Conservation (phyloP, 2,888 invertebrate species). For the Scaptomyza flava region DNA sequence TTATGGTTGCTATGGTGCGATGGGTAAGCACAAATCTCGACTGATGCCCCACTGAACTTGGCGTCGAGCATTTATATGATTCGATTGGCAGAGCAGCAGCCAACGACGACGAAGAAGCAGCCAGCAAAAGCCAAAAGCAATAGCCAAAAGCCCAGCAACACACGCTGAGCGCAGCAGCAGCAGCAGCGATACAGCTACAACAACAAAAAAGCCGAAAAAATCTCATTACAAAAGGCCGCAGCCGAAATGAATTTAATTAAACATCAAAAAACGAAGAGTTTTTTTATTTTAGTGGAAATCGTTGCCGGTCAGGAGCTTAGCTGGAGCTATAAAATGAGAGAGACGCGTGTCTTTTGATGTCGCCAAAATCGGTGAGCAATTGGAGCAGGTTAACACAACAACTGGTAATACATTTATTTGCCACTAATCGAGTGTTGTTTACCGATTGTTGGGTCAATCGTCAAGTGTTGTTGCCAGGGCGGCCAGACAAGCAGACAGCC, state of each 20-base stretch:
- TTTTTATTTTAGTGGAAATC: background rate
- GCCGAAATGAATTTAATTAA: slow-evolving; percentile 78
- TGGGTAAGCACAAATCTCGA: slow-evolving; percentile 70
- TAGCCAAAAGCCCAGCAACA: slow-evolving; percentile 29
- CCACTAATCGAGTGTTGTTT: slow-evolving; percentile 47
- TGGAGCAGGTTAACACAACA: slow-evolving; percentile 47
- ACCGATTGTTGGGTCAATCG: slow-evolving; percentile 18
- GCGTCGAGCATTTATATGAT: slow-evolving; percentile 75
- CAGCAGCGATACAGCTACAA: slow-evolving; percentile 26
- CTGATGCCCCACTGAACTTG: slow-evolving; percentile 67
- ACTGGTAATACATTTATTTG: slow-evolving; percentile 50
- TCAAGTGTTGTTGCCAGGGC: slow-evolving; percentile 24
- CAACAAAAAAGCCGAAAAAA: slow-evolving; percentile 58
- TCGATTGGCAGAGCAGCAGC: slow-evolving; percentile 46
- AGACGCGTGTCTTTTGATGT: slow-evolving; percentile 54
- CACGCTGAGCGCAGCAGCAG: slow-evolving; percentile 42
- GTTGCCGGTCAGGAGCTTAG: slow-evolving; percentile 32
- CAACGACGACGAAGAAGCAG: slow-evolving; percentile 31
- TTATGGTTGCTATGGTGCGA: slow-evolving; percentile 36
- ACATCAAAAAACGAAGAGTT: slow-evolving; percentile 63
- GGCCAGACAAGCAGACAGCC: slow-evolving; percentile 23
- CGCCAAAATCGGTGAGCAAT: slow-evolving; percentile 53
- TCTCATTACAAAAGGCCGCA: slow-evolving; percentile 78
- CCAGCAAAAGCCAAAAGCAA: slow-evolving; percentile 31
- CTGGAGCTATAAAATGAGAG: slow-evolving; percentile 4